Conservation (phyloP, 2,113 vertebrate species). For the Lutjanus erythropterus region DNA sequence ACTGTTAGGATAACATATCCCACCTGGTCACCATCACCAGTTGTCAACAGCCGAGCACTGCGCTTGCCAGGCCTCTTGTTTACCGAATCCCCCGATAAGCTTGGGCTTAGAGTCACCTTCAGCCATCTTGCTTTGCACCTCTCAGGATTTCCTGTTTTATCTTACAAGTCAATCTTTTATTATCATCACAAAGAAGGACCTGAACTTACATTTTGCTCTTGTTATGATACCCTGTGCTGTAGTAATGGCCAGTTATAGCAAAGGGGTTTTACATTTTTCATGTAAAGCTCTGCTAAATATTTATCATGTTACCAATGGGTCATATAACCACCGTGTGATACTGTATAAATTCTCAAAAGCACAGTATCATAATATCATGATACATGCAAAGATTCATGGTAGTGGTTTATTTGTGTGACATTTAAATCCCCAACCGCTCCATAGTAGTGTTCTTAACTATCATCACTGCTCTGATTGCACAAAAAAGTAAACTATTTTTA, state of each 20-base stretch:
- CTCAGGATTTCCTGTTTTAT: constrained; percentile 61
- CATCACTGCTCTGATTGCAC: too few species aligned
- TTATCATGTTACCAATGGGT: not conserved
- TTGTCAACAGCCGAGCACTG: constrained; percentile 88
- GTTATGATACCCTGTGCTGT: not conserved
- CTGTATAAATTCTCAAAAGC: too few species aligned
- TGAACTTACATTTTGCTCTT: not conserved
- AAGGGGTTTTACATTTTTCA: not conserved
- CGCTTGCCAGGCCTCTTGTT: constrained; percentile 88
- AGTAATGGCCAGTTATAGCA: not conserved
- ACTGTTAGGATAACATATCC: constrained; percentile 99
- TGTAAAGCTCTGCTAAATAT: not conserved
- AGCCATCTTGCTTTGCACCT: constrained; percentile 87
- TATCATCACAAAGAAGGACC: not conserved
- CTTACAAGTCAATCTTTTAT: constrained; percentile 22
- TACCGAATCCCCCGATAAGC: constrained; percentile 85
- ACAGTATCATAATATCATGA: too few species aligned
- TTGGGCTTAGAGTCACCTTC: constrained; percentile 92
- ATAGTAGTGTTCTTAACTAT: too few species aligned
- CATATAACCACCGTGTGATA: not conserved
- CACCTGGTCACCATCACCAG: constrained; percentile 97
- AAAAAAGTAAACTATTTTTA: too few species aligned
- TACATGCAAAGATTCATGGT: too few species aligned
- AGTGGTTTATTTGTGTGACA: too few species aligned
- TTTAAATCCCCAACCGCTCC: too few species aligned